Conservation (phyloP, 2,888 invertebrate species). For the Cyclophora punctaria region DNA sequence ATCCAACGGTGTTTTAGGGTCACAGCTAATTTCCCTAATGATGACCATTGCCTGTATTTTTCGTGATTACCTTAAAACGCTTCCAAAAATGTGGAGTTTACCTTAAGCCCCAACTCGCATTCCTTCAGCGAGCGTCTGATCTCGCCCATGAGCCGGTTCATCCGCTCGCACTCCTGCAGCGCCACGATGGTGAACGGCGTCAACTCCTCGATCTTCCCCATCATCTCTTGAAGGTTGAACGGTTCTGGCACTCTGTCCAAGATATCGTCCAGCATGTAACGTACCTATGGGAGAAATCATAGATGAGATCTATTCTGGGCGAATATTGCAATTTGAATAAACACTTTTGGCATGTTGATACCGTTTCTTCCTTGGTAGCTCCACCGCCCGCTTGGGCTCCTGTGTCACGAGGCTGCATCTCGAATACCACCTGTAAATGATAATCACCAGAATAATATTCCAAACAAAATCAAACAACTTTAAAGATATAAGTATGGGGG, state of each 20-base stretch:
- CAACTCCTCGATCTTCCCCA: constrained; percentile 89
- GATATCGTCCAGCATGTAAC: constrained; percentile 87
- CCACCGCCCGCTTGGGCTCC: constrained; percentile 81
- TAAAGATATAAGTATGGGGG: no score
- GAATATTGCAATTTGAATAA: background rate
- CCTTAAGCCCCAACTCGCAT: constrained; percentile 91
- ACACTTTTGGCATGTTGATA: constrained; percentile 17
- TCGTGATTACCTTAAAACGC: no score
- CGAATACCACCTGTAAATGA: constrained; percentile 74
- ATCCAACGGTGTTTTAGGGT: no score
- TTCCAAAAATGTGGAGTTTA: constrained; percentile 27
- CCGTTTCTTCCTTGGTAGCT: constrained; percentile 89
- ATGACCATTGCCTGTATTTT: no score
- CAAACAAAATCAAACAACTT: no score
- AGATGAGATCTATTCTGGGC: background rate
- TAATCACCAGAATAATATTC: background rate
- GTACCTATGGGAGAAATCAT: constrained; percentile 67
- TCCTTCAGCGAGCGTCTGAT: constrained; percentile 88
- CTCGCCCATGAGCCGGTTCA: constrained; percentile 91
- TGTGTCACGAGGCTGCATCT: constrained; percentile 91
- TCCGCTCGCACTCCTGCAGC: constrained; percentile 94
- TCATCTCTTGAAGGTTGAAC: constrained; percentile 89
- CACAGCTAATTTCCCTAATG: no score
- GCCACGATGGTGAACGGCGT: constrained; percentile 95
- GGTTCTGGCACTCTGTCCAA: constrained; percentile 91